Percentiles rank a stretch among this genome's conserved stretches.
phyloP scores from a whole-genome alignment of 2,113 vertebrate species.

The Channa argus region DNA sequence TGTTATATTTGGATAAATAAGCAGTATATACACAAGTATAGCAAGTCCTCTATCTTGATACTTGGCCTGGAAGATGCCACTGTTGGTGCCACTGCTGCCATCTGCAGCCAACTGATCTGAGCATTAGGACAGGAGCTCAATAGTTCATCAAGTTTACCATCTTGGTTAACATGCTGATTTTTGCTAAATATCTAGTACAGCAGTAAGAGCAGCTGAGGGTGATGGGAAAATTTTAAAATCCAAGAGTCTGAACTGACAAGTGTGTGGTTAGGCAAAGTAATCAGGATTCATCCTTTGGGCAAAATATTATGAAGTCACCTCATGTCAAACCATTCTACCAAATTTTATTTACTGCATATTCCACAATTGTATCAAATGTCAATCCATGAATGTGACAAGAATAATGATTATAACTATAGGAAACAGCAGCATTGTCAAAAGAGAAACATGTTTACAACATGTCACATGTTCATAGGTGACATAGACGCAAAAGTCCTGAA shows the following conservation, averaged over 20 bases:
- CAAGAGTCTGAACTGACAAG: neutral
- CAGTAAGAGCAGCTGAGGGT: neutral
- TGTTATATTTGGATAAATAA: too few species aligned
- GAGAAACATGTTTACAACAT: constrained; percentile 36
- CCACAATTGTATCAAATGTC: neutral
- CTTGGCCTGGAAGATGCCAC: neutral
- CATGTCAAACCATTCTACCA: neutral
- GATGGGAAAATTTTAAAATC: neutral
- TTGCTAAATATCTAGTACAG: neutral
- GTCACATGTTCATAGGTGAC: constrained; percentile 44
- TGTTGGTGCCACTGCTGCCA: neutral
- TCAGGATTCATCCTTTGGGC: neutral
- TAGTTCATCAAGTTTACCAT: neutral
- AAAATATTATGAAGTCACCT: too few species aligned
- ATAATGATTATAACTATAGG: constrained; percentile 18
- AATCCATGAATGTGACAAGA: constrained; percentile 8
- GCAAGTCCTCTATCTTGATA: neutral
- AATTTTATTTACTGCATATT: neutral
- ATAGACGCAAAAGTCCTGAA: constrained; percentile 44
- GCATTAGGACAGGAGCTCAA: neutral
- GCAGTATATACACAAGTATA: too few species aligned
- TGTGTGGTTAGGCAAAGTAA: neutral
- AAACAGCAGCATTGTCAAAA: constrained; percentile 31
- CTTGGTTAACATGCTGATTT: neutral
- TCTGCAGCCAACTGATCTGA: too few species aligned